phyloP scores from a whole-genome alignment of 2,797 vertebrate genomes.

The Malacoraja senta region DNA sequence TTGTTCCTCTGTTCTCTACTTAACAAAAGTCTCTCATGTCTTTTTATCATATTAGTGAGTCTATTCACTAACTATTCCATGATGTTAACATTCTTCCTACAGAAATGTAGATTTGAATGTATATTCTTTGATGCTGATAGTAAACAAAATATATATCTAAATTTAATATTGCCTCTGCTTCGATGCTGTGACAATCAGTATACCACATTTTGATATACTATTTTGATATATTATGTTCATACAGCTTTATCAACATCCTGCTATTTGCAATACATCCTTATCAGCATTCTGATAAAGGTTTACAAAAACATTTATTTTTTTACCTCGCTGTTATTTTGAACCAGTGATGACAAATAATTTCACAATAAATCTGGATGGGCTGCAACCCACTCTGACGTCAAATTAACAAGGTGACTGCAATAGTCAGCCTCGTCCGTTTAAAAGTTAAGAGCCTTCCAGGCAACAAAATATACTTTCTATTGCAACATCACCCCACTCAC shows the following conservation, averaged over 20 bases:
- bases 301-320: background rate
- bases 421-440: background rate
- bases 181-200: too few species aligned
- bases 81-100: background rate
- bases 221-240: background rate
- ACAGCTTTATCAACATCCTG: background rate
- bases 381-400: background rate
- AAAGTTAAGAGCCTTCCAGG: background rate
- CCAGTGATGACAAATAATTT: background rate
- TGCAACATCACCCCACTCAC: background rate
- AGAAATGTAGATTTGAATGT: background rate
- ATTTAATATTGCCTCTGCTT: background rate
- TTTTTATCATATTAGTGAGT: background rate
- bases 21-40: background rate
- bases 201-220: too few species aligned
- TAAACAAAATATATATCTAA: background rate
- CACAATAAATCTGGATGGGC: background rate
- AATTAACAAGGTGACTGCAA: background rate
- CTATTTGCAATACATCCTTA: background rate
- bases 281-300: background rate
- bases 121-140: background rate
- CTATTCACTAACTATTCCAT: background rate
- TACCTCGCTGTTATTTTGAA: background rate
- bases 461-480: background rate
- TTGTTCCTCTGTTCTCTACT: background rate